Percentiles rank a stretch among this genome's conserved stretches.
Evolutionary conservation across 2,888 invertebrate genomes (phyloP).

Genomic region (Rhorus exstirpatorius): DNA sequence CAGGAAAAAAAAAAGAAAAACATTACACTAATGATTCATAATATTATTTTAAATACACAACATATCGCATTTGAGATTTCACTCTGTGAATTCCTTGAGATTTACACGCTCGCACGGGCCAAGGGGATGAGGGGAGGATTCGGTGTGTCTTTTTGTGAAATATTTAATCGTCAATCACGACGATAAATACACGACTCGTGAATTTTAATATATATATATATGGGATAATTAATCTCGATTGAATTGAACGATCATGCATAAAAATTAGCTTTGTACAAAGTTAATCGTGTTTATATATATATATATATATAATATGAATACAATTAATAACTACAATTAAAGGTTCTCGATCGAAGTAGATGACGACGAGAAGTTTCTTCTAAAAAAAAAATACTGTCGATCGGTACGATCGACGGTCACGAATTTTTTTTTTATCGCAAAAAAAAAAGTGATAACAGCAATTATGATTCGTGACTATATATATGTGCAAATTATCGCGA

Average conservation of each 20-base stretch:
- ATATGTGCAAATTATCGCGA: constrained; percentile 47
- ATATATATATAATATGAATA: too few species aligned
- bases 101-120: constrained; percentile 14
- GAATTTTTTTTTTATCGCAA: constrained; percentile 20
- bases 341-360: background rate
- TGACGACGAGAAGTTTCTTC: constrained; percentile 13
- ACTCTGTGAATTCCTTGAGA: constrained; percentile 60
- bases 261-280: constrained; percentile 71
- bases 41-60: constrained; percentile 69
- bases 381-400: constrained; percentile 11
- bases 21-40: constrained; percentile 77
- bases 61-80: constrained; percentile 56
- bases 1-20: constrained; percentile 78
- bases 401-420: constrained; percentile 9
- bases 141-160: constrained; percentile 46
- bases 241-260: constrained; percentile 62
- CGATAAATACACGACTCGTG: constrained; percentile 28
- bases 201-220: constrained; percentile 13
- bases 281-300: constrained; percentile 56
- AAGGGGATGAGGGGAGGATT: constrained; percentile 10
- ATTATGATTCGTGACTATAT: constrained; percentile 18
- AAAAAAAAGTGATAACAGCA: background rate
- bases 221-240: constrained; percentile 36
- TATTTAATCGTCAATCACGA: constrained; percentile 39
- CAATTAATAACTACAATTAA: constrained; percentile 57